These are phyloP conservation scores for Pituophis catenifer DNA, from an alignment of 2,113 vertebrate genomes.

Conservation along the genomic window DNA sequence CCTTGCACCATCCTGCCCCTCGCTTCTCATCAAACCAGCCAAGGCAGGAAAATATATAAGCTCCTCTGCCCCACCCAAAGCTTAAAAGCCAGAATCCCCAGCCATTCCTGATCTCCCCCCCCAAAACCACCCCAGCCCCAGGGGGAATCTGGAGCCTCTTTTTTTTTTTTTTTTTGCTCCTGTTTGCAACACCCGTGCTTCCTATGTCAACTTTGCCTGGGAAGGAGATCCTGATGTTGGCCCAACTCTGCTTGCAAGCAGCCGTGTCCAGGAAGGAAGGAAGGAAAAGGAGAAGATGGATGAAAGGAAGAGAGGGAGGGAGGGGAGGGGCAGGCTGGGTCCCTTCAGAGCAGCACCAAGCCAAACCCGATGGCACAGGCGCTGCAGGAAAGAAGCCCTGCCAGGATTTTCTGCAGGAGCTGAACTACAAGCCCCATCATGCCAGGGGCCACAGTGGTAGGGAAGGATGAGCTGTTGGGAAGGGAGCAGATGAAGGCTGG, in stretches of 20 bases:
- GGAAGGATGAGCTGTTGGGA: not conserved
- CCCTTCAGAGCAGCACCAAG: not conserved
- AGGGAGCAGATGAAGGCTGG: not conserved
- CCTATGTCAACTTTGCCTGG: not conserved
- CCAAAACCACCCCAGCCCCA: fast-evolving
- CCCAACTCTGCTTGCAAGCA: too few species aligned
- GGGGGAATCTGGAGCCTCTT: not conserved
- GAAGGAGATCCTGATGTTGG: not conserved
- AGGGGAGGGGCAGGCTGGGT: too few species aligned
- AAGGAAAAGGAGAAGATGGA: not conserved
- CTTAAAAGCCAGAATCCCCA: not conserved
- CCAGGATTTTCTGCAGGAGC: not conserved
- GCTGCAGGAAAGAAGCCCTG: not conserved
- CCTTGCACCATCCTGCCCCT: not conserved
- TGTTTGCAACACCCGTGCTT: not conserved
- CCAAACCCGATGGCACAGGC: too few species aligned
- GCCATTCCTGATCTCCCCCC: not conserved
- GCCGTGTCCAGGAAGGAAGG: not conserved
- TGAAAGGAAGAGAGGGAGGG: not conserved
- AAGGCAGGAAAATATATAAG: not conserved
- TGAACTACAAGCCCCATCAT: not conserved
- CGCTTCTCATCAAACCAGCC: not conserved
- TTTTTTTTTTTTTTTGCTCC: not conserved
- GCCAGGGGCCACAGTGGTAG: not conserved
- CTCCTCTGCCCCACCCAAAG: not conserved